Evolutionary conservation across 2,113 vertebrate genomes (phyloP).

Genomic region (Diadophis punctatus): DNA sequence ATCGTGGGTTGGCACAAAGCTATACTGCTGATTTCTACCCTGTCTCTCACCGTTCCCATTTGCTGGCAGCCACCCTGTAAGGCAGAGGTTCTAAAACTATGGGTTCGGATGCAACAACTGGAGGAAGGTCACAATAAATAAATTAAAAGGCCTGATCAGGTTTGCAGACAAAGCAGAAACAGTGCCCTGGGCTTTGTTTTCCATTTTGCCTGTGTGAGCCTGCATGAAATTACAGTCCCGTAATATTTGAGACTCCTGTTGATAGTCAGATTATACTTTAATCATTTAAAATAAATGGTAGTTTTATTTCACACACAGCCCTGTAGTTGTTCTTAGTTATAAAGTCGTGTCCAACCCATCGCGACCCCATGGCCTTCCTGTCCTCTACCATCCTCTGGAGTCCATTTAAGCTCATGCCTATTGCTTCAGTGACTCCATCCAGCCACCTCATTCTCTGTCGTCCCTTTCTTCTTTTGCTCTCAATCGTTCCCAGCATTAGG

Average conservation of each 20-base stretch:
- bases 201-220: neutral
- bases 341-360: too few species aligned
- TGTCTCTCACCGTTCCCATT: neutral
- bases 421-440: too few species aligned
- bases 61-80: neutral
- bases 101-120: neutral
- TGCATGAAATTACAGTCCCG: neutral
- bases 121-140: neutral
- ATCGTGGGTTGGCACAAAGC: neutral
- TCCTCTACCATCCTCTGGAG: too few species aligned
- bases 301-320: neutral
- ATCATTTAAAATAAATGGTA: neutral
- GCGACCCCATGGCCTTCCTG: too few species aligned
- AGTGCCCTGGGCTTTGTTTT: neutral
- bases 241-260: neutral
- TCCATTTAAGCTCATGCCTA: too few species aligned
- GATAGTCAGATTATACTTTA: neutral
- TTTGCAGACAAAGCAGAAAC: neutral
- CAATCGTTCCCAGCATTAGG: too few species aligned
- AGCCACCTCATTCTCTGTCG: too few species aligned
- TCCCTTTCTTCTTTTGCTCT: too few species aligned
- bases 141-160: neutral
- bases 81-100: neutral
- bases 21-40: neutral
- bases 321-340: neutral